A percentile compares a stretch with the other conserved stretches of the same genome.
Conservation (phyloP, 2,888 invertebrate species). For the Phoronis australis region DNA sequence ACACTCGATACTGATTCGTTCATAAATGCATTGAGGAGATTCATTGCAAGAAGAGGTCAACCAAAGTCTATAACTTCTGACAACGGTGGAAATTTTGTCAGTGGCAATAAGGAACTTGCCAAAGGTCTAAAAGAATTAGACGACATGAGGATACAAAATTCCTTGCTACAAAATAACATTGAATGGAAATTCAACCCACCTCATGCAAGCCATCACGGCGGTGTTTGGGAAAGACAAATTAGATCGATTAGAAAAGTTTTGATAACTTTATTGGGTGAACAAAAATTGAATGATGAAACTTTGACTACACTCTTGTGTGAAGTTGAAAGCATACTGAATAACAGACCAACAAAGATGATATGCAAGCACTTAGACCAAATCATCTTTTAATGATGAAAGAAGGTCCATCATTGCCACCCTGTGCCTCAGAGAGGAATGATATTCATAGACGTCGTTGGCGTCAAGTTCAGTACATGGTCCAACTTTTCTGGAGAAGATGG, state of each 20-base stretch:
- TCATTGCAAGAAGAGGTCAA: not conserved
- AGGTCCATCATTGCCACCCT: not conserved
- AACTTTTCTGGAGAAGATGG: constrained; percentile 6
- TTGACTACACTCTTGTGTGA: not conserved
- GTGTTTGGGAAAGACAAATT: constrained; percentile 1
- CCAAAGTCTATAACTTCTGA: constrained; percentile 4
- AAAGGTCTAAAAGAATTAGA: constrained; percentile 5
- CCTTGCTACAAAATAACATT: not conserved
- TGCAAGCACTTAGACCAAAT: constrained; percentile 23
- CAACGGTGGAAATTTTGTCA: constrained; percentile 17
- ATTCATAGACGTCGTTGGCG: not conserved
- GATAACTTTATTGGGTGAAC: not conserved
- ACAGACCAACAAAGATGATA: constrained; percentile 1
- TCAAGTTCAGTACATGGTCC: not conserved
- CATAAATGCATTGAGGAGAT: not conserved
- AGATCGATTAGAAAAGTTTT: not conserved
- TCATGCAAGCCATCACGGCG: not conserved
- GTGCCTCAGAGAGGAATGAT: not conserved
- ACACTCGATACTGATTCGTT: constrained; percentile 3
- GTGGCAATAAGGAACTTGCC: constrained; percentile 8
- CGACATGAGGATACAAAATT: not conserved
- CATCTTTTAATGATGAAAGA: constrained; percentile 27
- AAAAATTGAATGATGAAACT: not conserved
- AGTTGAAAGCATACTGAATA: constrained; percentile 2
- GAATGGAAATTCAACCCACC: constrained; percentile 5